Evolutionary conservation across 2,797 vertebrate genomes (phyloP).

Genomic region (Pampus argenteus): DNA sequence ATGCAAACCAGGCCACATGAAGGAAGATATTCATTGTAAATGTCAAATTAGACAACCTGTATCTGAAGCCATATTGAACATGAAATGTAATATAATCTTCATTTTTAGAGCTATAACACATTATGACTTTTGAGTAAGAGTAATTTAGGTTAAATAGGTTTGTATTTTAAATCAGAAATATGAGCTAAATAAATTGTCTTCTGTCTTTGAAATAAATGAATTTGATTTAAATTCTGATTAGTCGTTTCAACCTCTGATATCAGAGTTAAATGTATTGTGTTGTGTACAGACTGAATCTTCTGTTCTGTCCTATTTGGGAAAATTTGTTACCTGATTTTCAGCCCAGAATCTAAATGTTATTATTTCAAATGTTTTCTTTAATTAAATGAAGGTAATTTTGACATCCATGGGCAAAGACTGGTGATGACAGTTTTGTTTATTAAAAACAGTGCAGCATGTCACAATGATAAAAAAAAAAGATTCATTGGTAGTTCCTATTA

Average conservation of each 20-base stretch:
- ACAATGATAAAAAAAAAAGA: constrained; percentile 57
- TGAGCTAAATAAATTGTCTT: constrained; percentile 45
- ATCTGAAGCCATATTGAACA: constrained; percentile 56
- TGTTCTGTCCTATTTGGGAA: background rate
- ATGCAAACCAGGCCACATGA: constrained; percentile 40
- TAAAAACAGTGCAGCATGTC: constrained; percentile 56
- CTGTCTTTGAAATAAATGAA: constrained; percentile 64
- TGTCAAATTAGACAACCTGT: constrained; percentile 2
- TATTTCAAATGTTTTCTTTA: background rate
- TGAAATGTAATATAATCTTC: constrained; percentile 26
- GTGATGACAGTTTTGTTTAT: constrained; percentile 63
- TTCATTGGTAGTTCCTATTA: constrained; percentile 28
- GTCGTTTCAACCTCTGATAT: constrained; percentile 8
- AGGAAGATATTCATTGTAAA: constrained; percentile 35
- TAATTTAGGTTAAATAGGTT: constrained; percentile 50
- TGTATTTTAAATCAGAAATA: constrained; percentile 50
- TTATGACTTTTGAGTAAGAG: constrained; percentile 34
- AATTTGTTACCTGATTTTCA: background rate
- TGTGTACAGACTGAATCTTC: background rate
- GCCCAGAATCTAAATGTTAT: background rate
- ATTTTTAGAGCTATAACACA: constrained; percentile 19
- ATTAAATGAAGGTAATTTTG: background rate
- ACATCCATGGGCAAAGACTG: constrained; percentile 5
- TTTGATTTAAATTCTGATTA: constrained; percentile 39
- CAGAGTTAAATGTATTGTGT: background rate